Evolutionary conservation across 2,113 vertebrate species (phyloP).

Genomic region (Nematolebias whitei): DNA sequence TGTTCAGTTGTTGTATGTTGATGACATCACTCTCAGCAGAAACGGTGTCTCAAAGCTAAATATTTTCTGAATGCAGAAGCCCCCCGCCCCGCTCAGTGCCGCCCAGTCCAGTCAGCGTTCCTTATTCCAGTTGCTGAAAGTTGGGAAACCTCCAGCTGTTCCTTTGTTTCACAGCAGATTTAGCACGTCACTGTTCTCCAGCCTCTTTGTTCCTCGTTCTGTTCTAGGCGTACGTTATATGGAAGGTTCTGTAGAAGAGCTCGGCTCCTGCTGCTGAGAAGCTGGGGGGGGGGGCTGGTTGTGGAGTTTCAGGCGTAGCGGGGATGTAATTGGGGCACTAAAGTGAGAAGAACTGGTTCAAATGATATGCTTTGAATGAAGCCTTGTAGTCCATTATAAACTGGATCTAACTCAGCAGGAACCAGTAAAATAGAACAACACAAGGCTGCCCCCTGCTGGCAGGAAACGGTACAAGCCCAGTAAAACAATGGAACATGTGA

Average conservation of each 20-base stretch:
- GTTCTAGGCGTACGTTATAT: neutral
- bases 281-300: conserved; percentile 7
- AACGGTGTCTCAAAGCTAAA: too few species aligned
- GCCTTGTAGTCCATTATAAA: conserved; percentile 15
- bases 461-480: neutral
- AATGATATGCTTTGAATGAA: conserved; percentile 10
- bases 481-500: conserved; percentile 42
- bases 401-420: conserved; percentile 1
- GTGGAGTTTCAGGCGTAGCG: neutral
- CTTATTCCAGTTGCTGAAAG: too few species aligned
- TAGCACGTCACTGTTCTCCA: conserved; percentile 32
- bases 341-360: neutral
- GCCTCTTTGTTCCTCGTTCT: conserved; percentile 4
- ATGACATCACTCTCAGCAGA: too few species aligned
- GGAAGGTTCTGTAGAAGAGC: conserved; percentile 14
- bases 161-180: conserved; percentile 51
- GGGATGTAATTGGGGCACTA: neutral
- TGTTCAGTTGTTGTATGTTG: too few species aligned
- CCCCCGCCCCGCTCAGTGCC: too few species aligned
- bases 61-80: too few species aligned
- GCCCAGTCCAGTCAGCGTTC: too few species aligned
- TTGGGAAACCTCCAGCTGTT: neutral
- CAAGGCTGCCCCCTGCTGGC: conserved; percentile 74
- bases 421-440: conserved; percentile 40
- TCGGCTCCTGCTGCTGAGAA: conserved; percentile 7